These are phyloP conservation scores for fruit fly (Drosophila melanogaster) DNA, from an alignment of 1,140 invertebrate genomes.

Conservation along the genomic window Release_6_plus_ISO1_MT NT_033777.3:25769001-25769500, in stretches of 20 bases:
- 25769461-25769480: conserved; percentile 47
- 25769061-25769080: conserved; percentile 24
- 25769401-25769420: conserved; percentile 55
- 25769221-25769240: conserved; percentile 76
- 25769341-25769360: conserved; percentile 17
- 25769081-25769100: conserved; percentile 36
- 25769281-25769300: conserved; percentile 52
- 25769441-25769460: conserved; percentile 73
- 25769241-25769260: conserved; percentile 62
- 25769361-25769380: conserved; percentile 29
- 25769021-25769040: conserved; percentile 52
- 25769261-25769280: conserved; percentile 75
- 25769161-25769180: conserved; percentile 78
- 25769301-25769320: conserved; percentile 14
- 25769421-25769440: conserved; percentile 74
- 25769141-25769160: conserved; percentile 77
- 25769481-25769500: conserved; percentile 19
- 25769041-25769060: conserved; percentile 5
- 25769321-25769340: conserved; percentile 39
- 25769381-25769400: conserved; percentile 42
- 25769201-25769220: conserved; percentile 54
- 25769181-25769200: conserved; percentile 26
- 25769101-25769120: conserved; percentile 24
- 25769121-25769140: conserved; percentile 13
- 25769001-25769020: conserved; percentile 36